phyloP scores from a whole-genome alignment of 2,888 invertebrate genomes.

The Venustoraphidia nigricollis region DNA sequence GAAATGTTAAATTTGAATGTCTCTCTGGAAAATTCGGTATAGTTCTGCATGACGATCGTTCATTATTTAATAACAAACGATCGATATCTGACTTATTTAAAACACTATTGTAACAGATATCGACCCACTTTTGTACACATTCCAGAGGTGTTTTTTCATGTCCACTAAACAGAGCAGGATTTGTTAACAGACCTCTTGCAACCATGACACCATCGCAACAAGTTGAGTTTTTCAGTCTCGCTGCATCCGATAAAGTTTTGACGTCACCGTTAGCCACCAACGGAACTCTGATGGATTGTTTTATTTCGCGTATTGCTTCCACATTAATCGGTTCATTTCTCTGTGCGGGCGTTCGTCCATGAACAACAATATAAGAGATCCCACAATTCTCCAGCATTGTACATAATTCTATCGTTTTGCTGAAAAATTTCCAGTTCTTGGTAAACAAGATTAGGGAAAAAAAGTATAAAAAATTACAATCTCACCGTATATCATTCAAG shows the following conservation, averaged over 20 bases:
- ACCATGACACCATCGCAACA: constrained; percentile 78
- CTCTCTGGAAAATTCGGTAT: constrained; percentile 25
- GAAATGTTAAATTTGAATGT: constrained; percentile 51
- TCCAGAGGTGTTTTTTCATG: constrained; percentile 47
- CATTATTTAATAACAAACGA: constrained; percentile 1
- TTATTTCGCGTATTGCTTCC: constrained; percentile 53
- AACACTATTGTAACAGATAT: constrained; percentile 41
- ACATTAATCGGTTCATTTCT: constrained; percentile 57
- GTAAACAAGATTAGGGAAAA: constrained; percentile 2
- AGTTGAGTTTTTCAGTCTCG: constrained; percentile 45
- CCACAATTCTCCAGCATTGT: constrained; percentile 69
- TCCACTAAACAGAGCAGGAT: constrained; percentile 81
- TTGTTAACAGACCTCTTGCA: constrained; percentile 77
- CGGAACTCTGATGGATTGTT: constrained; percentile 58
- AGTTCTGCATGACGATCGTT: constrained; percentile 3
- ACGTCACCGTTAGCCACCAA: constrained; percentile 89
- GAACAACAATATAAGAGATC: constrained; percentile 77
- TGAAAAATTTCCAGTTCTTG: constrained; percentile 18
- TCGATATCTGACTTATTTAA: constrained; percentile 18
- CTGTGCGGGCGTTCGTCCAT: constrained; percentile 79
- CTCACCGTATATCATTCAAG: constrained; percentile 43
- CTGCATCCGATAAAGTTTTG: constrained; percentile 54
- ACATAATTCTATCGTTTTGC: constrained; percentile 64
- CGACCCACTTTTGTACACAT: constrained; percentile 72
- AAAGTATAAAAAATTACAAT: neutral